These are phyloP conservation scores for Mareca strepera DNA, from an alignment of 2,797 vertebrate genomes.

Conservation along the genomic window DNA sequence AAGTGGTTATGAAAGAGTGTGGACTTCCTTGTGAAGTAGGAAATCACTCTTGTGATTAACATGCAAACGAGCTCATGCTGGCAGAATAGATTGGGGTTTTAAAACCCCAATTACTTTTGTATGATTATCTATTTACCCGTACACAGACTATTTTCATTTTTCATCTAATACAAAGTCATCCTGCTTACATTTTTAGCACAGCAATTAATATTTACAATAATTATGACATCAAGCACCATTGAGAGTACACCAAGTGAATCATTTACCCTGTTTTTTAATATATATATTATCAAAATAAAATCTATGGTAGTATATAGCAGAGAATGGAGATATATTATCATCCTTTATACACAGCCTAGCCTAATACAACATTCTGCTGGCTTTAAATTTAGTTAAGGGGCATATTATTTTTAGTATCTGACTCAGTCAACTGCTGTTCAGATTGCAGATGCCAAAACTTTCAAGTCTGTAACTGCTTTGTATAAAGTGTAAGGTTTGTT, in stretches of 20 bases:
- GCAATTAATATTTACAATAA: slow-evolving; percentile 87
- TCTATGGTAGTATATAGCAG: slow-evolving; percentile 56
- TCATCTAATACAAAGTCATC: slow-evolving; percentile 89
- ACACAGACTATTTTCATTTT: slow-evolving; percentile 99
- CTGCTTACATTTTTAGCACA: slow-evolving; percentile 84
- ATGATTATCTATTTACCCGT: slow-evolving; percentile 99
- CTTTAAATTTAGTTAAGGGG: slow-evolving; percentile 69
- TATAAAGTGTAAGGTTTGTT: slow-evolving; percentile 71
- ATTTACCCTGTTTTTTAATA: slow-evolving; percentile 67
- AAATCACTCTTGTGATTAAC: slow-evolving; percentile 99
- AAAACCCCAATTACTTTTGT: slow-evolving; percentile 99
- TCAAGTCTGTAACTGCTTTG: slow-evolving; percentile 65
- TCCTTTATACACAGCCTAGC: slow-evolving; percentile 55
- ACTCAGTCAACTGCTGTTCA: slow-evolving; percentile 55
- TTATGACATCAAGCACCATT: slow-evolving; percentile 82
- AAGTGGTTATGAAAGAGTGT: slow-evolving; percentile 95
- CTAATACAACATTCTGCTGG: slow-evolving; percentile 35
- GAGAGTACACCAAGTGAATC: slow-evolving; percentile 74
- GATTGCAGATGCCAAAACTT: slow-evolving; percentile 66
- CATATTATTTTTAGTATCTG: slow-evolving; percentile 67
- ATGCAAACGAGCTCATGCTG: slow-evolving; percentile 99
- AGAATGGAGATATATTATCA: slow-evolving; percentile 29
- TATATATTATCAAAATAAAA: slow-evolving; percentile 71
- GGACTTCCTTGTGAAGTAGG: slow-evolving; percentile 96
- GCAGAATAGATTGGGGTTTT: slow-evolving; percentile 99